Base-by-base conservation (phyloP, 2,113 vertebrate species). In the Podarcis cretensis region DNA sequence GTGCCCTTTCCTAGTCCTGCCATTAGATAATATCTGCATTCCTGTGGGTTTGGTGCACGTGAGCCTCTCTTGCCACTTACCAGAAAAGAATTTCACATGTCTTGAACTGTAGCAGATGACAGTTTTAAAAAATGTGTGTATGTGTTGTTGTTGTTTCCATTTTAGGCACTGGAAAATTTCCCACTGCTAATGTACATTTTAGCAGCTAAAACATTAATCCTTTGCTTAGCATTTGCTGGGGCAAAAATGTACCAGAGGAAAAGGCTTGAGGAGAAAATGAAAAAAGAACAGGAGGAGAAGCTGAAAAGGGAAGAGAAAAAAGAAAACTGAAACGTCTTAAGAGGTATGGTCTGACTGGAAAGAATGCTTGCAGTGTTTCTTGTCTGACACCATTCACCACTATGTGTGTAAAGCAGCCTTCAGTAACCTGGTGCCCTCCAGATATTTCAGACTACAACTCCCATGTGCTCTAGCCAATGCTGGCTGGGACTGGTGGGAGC, bases 161-260 rank as follows among this genome's bases (percentile, higher is more conserved):
- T 93, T 14, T 92, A 99, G 98, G 98, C 91, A 77, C 92, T 99
- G 89, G 98, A 99, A 9, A 98, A 97, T 4, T 95, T 99, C 86
- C 99, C 98, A 0, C 5, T 99, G 92, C 97, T 99, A 89, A 95
- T 99, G 77, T 99, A 99, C 95, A 98, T 99, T 94, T 92, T 99
- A 94, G 99, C 98, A 59, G 97, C 98, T 14, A 99, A 99, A 94
- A 99, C 99, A 0, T 4, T 99, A 86, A 94, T 99, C 83, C 96
- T 99, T 89, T 99, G 99, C 95, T 94, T 99, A 95, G 97, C 94
- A 0, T 99, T 99, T 73, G 98, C 98, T 10, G 98, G 96, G 30
- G 98, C 94, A 12, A 99, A 99, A 97, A 96, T 98, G 6, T 99
- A 98, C 95, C 98, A 99, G 91, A 96, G 95, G 81, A 98, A 94